These are phyloP conservation scores for Chloroclystis v-ata DNA, from an alignment of 2,888 invertebrate species.

Conservation along the genomic window DNA sequence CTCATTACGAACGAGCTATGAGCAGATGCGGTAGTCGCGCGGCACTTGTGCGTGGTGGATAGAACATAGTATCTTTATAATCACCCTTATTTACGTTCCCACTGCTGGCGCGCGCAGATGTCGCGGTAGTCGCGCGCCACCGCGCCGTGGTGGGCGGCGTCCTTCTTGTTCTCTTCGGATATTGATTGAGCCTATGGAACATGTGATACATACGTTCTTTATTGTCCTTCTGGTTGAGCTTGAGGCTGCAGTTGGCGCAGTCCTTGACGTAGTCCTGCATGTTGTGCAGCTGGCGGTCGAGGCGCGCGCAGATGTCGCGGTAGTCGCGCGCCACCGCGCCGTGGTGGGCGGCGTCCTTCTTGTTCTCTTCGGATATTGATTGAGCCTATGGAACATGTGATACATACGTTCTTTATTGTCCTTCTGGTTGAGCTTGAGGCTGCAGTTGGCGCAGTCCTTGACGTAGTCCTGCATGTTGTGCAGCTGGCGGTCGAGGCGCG, in stretches of 20 bases:
- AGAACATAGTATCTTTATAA: slow-evolving; percentile 58
- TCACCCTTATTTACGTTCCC: slow-evolving; percentile 62
- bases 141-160: no score
- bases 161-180: no score
- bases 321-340: not conserved
- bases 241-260: not conserved
- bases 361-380: no score
- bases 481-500: slow-evolving; percentile 84
- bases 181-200: no score
- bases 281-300: not conserved
- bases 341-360: no score
- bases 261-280: not conserved
- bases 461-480: slow-evolving; percentile 72
- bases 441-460: slow-evolving; percentile 62
- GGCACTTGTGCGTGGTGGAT: no score
- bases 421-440: slow-evolving; percentile 57
- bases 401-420: slow-evolving; percentile 65
- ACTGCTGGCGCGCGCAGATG: slow-evolving; percentile 52
- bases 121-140: not conserved
- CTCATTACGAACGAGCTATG: no score
- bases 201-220: not conserved
- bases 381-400: slow-evolving; percentile 46
- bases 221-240: not conserved
- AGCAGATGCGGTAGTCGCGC: not conserved
- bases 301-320: not conserved